Evolutionary conservation across 2,888 invertebrate genomes (phyloP), one percentile per base, ranked within the genome.

Genomic region (Hylaea fasciaria): DNA sequence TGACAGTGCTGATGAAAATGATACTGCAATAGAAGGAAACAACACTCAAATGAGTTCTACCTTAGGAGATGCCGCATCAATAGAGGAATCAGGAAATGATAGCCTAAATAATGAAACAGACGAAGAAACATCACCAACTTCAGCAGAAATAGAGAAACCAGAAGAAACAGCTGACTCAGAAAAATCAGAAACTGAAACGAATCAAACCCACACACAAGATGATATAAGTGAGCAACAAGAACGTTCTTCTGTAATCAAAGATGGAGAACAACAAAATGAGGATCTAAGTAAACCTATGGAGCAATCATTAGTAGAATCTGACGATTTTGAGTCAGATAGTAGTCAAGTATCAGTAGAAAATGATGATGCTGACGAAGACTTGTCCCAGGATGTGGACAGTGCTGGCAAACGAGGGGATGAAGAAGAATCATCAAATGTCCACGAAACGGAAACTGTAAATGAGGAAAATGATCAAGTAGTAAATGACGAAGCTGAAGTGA

Each of bases 181-280:
- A 32, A 4, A 32, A 9, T 10, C 10, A 9, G 32, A 7, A 32
- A 32, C 32, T 9, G 10, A 32, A 9, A 32, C 7, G 7, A 32
- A 32, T 32, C 9, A 32, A 32, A 32, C 10, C 32, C 32, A 8
- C 1, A 1, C 32, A 10, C 7, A 32, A 9, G 9, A 1, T 32
- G 32, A 32, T 10, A 9, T 7, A 32, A 32, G 9, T 8, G 32
- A 13, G 28, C 1, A 29, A 45, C n/a, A 28, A n/a, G 11, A 45
- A 44, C 44, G 35, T 14, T 51, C 51, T 7, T 16, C 44, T 44
- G 44, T n/a, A 1, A 10, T n/a, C 37, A n/a, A 53, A 28, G 45
- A 45, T 45, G 13, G 28, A 28, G 13, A 53, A 44, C 8, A 53
- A 44, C 9, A 44, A 5, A 45, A 22, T 37, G 52, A 52, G n/a